These are phyloP conservation scores for Matsumyia berberina DNA, from an alignment of 2,888 invertebrate genomes.

Conservation along the genomic window DNA sequence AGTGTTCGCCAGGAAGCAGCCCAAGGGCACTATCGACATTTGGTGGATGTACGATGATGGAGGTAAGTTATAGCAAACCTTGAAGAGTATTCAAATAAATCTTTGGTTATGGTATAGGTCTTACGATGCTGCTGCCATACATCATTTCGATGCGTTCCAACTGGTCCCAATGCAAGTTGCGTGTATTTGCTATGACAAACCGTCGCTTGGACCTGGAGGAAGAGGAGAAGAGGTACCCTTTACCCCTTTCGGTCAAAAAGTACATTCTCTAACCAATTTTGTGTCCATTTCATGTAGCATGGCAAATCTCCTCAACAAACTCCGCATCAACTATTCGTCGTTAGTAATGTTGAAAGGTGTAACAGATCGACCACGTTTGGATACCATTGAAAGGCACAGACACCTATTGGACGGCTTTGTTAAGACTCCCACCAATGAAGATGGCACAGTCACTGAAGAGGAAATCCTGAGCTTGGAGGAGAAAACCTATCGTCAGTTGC, in stretches of 20 bases:
- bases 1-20: slow-evolving; percentile 91
- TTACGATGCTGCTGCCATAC: slow-evolving; percentile 93
- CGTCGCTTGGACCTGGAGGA: slow-evolving; percentile 90
- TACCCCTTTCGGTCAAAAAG: neutral
- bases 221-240: slow-evolving; percentile 93
- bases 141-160: slow-evolving; percentile 91
- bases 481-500: slow-evolving; percentile 95
- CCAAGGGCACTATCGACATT: slow-evolving; percentile 93
- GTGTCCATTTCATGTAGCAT: slow-evolving; percentile 87
- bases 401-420: slow-evolving; percentile 89
- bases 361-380: slow-evolving; percentile 91
- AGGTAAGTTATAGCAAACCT: slow-evolving; percentile 84
- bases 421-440: slow-evolving; percentile 80
- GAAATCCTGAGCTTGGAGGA: slow-evolving; percentile 87
- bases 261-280: neutral
- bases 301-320: slow-evolving; percentile 96
- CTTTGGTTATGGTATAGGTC: slow-evolving; percentile 78
- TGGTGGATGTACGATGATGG: slow-evolving; percentile 99
- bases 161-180: slow-evolving; percentile 91
- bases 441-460: slow-evolving; percentile 86
- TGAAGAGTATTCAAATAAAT: neutral
- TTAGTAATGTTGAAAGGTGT: slow-evolving; percentile 96
- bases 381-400: slow-evolving; percentile 90
- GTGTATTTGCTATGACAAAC: slow-evolving; percentile 93
- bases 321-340: slow-evolving; percentile 96